Conservation (phyloP, 2,888 invertebrate species). For the Zygogramma bicolorata region DNA sequence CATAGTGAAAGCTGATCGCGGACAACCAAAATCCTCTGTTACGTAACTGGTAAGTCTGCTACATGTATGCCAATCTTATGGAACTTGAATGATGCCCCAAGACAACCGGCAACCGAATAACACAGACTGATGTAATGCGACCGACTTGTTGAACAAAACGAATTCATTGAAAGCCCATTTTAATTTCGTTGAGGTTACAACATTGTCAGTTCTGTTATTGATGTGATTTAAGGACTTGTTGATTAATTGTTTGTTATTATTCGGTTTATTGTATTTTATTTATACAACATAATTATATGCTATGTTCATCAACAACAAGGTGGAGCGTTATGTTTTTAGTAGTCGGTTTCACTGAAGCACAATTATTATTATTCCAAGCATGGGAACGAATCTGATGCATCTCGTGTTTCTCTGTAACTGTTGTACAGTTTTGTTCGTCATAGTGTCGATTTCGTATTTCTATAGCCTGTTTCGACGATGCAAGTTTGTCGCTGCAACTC, state of each 20-base stretch:
- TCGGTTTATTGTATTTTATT: not conserved
- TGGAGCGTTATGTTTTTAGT: not conserved
- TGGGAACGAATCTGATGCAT: not conserved
- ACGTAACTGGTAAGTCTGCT: slow-evolving; percentile 34
- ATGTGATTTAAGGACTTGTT: not conserved
- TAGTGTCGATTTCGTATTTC: not conserved
- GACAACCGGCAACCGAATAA: not conserved
- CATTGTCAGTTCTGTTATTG: not conserved
- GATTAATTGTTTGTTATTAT: not conserved
- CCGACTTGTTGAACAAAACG: slow-evolving; percentile 1
- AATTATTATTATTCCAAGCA: not conserved
- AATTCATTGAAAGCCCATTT: not conserved
- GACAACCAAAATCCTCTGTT: slow-evolving; percentile 49
- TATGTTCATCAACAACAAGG: not conserved
- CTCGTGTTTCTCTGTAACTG: not conserved
- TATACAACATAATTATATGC: not conserved
- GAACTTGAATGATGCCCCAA: not conserved
- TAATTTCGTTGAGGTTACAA: not conserved
- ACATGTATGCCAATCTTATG: slow-evolving; percentile 10
- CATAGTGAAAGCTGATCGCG: slow-evolving; percentile 52
- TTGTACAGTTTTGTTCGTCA: no score
- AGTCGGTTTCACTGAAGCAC: no score
- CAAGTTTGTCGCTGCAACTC: no score
- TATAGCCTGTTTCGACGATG: not conserved
- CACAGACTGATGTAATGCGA: slow-evolving; percentile 4